Evolutionary conservation across 1,140 invertebrate genomes (phyloP).

Genomic region (Delia radicum): DNA sequence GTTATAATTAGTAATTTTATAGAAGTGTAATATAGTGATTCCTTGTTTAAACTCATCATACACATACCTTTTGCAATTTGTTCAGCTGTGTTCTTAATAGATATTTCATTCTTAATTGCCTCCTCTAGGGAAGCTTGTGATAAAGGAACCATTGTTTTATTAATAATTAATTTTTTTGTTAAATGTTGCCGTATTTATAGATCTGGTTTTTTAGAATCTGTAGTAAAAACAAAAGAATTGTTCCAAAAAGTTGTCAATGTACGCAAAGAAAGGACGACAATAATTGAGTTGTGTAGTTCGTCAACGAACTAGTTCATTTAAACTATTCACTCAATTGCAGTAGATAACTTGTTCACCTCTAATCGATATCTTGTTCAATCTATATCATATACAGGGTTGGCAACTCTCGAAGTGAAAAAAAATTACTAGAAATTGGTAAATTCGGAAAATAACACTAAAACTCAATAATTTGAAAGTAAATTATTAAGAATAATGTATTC

Average conservation of each 20-base stretch:
- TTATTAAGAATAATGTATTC: too few relatives aligned
- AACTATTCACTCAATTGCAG: too few relatives aligned
- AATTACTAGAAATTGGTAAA: too few relatives aligned
- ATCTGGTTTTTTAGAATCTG: not conserved
- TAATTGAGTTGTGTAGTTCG: too few relatives aligned
- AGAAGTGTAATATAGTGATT: not conserved
- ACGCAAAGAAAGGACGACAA: conserved; percentile 8
- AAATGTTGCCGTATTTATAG: not conserved
- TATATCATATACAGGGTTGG: too few relatives aligned
- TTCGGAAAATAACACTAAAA: too few relatives aligned
- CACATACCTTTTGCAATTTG: conserved; percentile 41
- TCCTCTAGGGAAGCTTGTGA: conserved; percentile 35
- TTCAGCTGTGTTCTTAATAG: conserved; percentile 35
- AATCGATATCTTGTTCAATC: too few relatives aligned
- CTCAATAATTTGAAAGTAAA: too few relatives aligned
- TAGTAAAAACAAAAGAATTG: not conserved
- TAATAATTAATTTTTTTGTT: not conserved
- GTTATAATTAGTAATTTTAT: not conserved
- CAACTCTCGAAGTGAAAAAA: too few relatives aligned
- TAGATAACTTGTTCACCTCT: too few relatives aligned
- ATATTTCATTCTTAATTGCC: conserved; percentile 42
- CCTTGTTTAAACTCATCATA: too few relatives aligned
- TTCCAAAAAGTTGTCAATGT: not conserved
- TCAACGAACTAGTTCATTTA: too few relatives aligned
- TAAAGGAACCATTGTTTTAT: conserved; percentile 27